These are phyloP conservation scores for Metellina segmentata DNA, from an alignment of 2,888 invertebrate genomes.

Conservation along the genomic window DNA sequence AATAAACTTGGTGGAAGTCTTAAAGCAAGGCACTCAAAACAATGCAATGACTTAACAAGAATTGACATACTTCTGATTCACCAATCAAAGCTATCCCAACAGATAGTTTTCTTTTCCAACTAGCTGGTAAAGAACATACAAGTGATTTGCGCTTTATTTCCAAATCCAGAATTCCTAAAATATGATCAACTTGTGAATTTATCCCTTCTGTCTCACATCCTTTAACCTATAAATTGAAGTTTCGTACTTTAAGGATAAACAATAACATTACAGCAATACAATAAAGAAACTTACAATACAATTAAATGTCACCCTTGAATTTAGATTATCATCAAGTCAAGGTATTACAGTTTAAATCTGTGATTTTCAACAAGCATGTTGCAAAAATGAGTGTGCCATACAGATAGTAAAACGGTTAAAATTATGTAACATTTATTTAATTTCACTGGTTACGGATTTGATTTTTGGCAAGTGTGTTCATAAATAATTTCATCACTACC, in stretches of 20 bases:
- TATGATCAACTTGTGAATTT: neutral
- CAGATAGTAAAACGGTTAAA: too few relatives aligned
- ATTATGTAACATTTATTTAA: too few relatives aligned
- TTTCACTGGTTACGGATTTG: too few relatives aligned
- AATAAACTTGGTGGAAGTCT: neutral
- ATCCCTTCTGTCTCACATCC: constrained; percentile 5
- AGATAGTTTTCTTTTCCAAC: neutral
- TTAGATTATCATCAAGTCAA: too few relatives aligned
- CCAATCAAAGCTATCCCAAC: constrained; percentile 34
- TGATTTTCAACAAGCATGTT: too few relatives aligned
- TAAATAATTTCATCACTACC: too few relatives aligned
- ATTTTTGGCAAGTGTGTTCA: too few relatives aligned
- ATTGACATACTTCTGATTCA: constrained; percentile 27
- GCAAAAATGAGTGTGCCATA: too few relatives aligned
- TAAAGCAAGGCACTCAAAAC: neutral
- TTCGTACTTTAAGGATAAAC: neutral
- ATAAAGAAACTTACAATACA: too few relatives aligned
- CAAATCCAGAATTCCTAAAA: constrained; percentile 20
- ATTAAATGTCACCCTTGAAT: too few relatives aligned
- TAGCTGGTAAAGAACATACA: neutral
- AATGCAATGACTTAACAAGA: neutral
- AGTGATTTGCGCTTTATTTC: neutral
- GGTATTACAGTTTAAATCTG: too few relatives aligned
- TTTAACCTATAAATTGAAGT: constrained; percentile 22
- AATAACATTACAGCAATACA: too few relatives aligned